A percentile compares a stretch with the other conserved stretches of the same genome.
These are phyloP conservation scores for Sinonovacula constricta DNA, from an alignment of 1,140 invertebrate species.

Conservation along the genomic window DNA sequence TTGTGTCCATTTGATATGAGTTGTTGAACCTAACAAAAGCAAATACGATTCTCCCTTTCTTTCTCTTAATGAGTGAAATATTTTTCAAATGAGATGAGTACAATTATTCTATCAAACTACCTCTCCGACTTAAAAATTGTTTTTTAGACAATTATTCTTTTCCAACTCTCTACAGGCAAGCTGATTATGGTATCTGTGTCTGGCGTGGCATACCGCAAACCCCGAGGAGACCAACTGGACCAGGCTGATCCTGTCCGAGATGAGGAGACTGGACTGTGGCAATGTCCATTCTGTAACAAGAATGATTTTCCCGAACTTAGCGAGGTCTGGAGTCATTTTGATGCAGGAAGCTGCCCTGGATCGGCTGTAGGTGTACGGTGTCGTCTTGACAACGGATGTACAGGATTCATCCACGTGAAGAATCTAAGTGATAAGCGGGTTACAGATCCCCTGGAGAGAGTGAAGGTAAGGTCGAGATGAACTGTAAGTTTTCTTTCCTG, in stretches of 20 bases:
- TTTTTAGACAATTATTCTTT: too few relatives aligned
- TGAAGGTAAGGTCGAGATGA: conserved; percentile 81
- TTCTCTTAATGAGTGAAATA: too few relatives aligned
- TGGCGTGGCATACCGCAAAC: conserved; percentile 87
- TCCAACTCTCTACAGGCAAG: conserved; percentile 75
- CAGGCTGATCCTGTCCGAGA: conserved; percentile 96
- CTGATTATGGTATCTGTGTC: conserved; percentile 78
- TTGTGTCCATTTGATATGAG: too few relatives aligned
- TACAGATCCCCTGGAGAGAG: conserved; percentile 94
- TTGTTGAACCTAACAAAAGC: too few relatives aligned
- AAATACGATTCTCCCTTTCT: too few relatives aligned
- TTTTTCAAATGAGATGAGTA: too few relatives aligned
- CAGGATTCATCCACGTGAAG: conserved; percentile 96
- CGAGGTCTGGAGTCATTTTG: conserved; percentile 99
- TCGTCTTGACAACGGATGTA: conserved; percentile 95
- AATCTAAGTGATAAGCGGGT: conserved; percentile 97
- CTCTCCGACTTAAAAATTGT: too few relatives aligned
- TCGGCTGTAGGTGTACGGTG: conserved; percentile 95
- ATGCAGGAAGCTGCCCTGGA: conserved; percentile 95
- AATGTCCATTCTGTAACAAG: conserved; percentile 97
- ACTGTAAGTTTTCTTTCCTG: too few relatives aligned
- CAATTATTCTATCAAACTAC: too few relatives aligned
- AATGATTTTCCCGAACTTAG: conserved; percentile 97
- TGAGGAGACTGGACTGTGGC: conserved; percentile 96
- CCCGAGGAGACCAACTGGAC: conserved; percentile 95